Conservation (phyloP, 2,113 vertebrate species). For the Indicator indicator region DNA sequence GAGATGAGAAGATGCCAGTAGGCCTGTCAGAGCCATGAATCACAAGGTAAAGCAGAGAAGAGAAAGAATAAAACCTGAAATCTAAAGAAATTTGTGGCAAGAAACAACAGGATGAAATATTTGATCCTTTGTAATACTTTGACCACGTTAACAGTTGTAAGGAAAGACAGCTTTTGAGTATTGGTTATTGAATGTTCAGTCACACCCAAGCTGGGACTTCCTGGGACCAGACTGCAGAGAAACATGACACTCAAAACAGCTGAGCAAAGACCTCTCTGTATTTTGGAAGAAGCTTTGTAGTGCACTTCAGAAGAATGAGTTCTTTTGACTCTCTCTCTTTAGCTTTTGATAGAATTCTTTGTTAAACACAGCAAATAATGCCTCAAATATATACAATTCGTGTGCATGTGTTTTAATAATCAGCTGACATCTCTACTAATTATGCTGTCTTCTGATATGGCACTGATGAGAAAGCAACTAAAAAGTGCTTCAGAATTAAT, state of each 20-base stretch:
- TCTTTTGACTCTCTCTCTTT: neutral
- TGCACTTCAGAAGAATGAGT: neutral
- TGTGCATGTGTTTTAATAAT: neutral
- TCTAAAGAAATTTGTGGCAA: neutral
- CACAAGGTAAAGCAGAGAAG: neutral
- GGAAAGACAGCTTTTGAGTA: neutral
- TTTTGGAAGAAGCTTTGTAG: neutral
- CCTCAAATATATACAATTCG: neutral
- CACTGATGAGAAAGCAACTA: neutral
- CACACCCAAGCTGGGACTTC: rapidly evolving
- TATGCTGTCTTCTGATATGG: neutral
- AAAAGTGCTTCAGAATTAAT: neutral
- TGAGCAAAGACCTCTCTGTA: neutral
- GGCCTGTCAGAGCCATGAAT: neutral
- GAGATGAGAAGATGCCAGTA: neutral
- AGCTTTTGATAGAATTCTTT: neutral
- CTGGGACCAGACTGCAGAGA: neutral
- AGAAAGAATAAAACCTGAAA: neutral
- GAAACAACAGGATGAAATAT: slow-evolving; percentile 8
- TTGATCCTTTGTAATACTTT: neutral
- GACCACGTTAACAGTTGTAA: neutral
- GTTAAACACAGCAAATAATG: too few species aligned
- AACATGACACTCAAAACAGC: rapidly evolving
- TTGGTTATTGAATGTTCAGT: neutral
- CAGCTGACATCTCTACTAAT: neutral